Base-by-base conservation (phyloP, 2,113 vertebrate species). In the Picathartes gymnocephalus region DNA sequence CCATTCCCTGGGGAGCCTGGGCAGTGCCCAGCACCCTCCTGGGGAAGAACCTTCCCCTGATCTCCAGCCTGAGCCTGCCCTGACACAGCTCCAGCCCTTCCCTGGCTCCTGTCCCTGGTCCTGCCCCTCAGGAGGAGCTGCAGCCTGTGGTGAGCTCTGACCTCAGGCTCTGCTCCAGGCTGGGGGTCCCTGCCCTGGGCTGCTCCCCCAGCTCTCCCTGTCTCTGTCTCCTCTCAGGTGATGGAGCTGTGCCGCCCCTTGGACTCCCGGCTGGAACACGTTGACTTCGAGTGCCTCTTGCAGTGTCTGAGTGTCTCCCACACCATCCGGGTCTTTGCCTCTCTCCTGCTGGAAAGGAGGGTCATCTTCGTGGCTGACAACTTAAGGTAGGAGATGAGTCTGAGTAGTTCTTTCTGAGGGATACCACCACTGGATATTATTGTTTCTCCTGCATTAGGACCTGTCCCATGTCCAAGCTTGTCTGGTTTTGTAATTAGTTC, bases 341-440 rank as follows among this genome's bases (percentile, higher is more conserved):
- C 99, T 11, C 98, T 99, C 79, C 98, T 99, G 93, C 98, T 99
- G 77, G 99, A 99, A 97, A 98, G 99, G 97, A 99, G 99, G 42
- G 99, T 99, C 54, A 99, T 99, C 98, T 99, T 99, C 71, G 98
- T 99, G 40, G 99, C 99, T 54, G 98, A 99, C 96, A 99, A 98
- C 95, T 98, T 99, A 86, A 99, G 99, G 99, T 99, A 92, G 96
- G 93, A 80, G 70, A 44, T 8, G 33, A 82, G 30, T 37, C 58
- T 13, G 22, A 65, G 17, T 3, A 5, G 47, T 35, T 77, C 53
- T 58, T 57, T 51, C 64, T 93, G 39, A 60, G 51, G n/a, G 45
- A 25, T 15, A 1, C 39, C 37, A 0, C 25, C 31, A 23, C 42
- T 70, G 62, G 71, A 3, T 42, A 1, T 45, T 40, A 1, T 53